These are phyloP conservation scores for Ectobius pallidus DNA, from an alignment of 2,888 invertebrate genomes.

Conservation along the genomic window DNA sequence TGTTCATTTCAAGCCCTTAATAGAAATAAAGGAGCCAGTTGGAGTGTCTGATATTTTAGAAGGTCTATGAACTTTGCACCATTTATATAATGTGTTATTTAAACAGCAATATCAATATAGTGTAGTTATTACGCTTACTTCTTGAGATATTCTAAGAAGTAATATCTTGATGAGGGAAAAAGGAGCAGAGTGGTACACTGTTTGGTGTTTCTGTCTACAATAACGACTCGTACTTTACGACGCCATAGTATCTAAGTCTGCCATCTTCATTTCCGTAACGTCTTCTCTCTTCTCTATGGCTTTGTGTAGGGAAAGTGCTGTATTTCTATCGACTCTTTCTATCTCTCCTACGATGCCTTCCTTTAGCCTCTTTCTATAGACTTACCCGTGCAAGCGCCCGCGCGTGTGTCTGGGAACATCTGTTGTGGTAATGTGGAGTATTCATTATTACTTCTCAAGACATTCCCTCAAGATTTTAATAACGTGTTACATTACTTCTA, in stretches of 20 bases:
- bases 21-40: too few species aligned
- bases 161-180: too few species aligned
- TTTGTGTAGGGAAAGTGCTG: not conserved
- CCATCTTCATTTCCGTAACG: conserved; percentile 3
- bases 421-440: not conserved
- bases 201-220: not conserved
- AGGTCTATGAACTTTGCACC: too few species aligned
- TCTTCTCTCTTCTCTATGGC: not conserved
- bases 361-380: not conserved
- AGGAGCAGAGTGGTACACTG: too few species aligned
- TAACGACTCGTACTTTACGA: conserved; percentile 1
- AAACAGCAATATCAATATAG: too few species aligned
- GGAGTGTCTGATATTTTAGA: too few species aligned
- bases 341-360: not conserved
- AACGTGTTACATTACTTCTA: not conserved
- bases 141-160: too few species aligned
- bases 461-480: not conserved
- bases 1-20: too few species aligned
- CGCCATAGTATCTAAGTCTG: not conserved
- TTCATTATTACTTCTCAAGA: not conserved
- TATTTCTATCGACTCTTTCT: not conserved
- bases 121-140: too few species aligned
- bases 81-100: too few species aligned
- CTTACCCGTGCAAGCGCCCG: too few species aligned
- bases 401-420: not conserved